Base-by-base conservation (phyloP, 1,140 invertebrate species). In the Melipona quadrifasciata region DNA sequence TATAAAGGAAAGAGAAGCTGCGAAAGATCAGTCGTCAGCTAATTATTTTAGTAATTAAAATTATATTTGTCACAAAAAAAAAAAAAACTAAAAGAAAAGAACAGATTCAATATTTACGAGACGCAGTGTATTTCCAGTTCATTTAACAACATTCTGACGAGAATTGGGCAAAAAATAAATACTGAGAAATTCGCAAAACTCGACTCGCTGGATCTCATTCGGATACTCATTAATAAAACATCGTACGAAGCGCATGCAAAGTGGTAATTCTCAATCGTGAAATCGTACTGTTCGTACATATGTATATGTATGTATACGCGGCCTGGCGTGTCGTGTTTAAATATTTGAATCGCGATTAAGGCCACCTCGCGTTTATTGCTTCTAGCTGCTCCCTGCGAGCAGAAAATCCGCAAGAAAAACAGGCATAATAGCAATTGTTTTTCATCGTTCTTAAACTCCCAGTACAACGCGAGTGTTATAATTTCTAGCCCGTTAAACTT, bases 281-380 rank as follows among this genome's bases (percentile, higher is more conserved):
- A 81, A 65, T 80, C 19, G n/a, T 65, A 74, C 58, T 74, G 65
- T 55, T 39, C 39, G 39, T 39, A n/a, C n/a, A n/a, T n/a, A n/a
- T n/a, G 34, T 39, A 39, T 39, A 1, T 53, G 21, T n/a, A 61
- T 21, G 27, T 74, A 47, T 65, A 34, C 71, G 71, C 16, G 39
- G 8, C 19, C 55, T 5, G 51, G 19, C 21, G 34, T 53, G 39
- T 16, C 61, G 53, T n/a, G 68, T 87, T 53, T 81, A 80, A 87
- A 87, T 81, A 87, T 87, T 87, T 81, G 34, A 74, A 76, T 68
- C n/a, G 73, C 77, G 77, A 87, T 85, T 81, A 85, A 80, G 68
- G 83, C 55, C 73, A 82, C 51, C 68, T 6, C 55, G 0, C 55
- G 55, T 39, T 75, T 76, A 57, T 76, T 76, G 57, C 21, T 47